Base-by-base conservation (phyloP, 1,140 invertebrate species). In the Cheumatopsyche charites region DNA sequence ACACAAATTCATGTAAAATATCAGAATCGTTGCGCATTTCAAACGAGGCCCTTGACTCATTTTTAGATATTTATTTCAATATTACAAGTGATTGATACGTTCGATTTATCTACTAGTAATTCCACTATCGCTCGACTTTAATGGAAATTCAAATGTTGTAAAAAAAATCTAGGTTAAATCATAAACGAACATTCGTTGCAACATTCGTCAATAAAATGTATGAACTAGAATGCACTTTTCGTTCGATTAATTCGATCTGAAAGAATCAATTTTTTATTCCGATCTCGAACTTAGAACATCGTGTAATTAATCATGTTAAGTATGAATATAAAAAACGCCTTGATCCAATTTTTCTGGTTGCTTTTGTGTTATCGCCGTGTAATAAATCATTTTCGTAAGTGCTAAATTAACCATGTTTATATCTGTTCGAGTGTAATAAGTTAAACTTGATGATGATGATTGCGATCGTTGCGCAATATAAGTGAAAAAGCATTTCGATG, bases 301-400 rank as follows among this genome's bases (percentile, higher is more conserved):
- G 7, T 17, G 19, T 17, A 52, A 52, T 52, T 52, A 52, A 52
- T 52, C 47, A 52, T 5, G 19, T 19, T 15, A 17, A 52, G 7
- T 15, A 36, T 19, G 47, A 19, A 17, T 52, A 19, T 17, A 52
- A 52, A 52, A 58, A 23, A 26, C 21, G 55, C 55, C 55, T 58
- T 58, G 55, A 58, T 58, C 55, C 25, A 58, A 58, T 58, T 58
- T 36, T 58, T 58, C 55, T 5, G 9, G 11, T 26, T n/a, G n/a
- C n/a, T n/a, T n/a, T n/a, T 19, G 4, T 58, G 17, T 58, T 58
- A 58, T 58, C 55, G 19, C 9, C 55, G 55, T 9, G 21, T 26
- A 23, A 58, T 58, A 58, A 58, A 58, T 58, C 55, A 58, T 58
- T 58, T 58, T 58, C 21, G 55, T 58, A 58, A 58, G 55, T 58